Evolutionary conservation across 1,140 invertebrate genomes (phyloP), one percentile per base, ranked within the genome.

Genomic region (Telenomus remus): DNA sequence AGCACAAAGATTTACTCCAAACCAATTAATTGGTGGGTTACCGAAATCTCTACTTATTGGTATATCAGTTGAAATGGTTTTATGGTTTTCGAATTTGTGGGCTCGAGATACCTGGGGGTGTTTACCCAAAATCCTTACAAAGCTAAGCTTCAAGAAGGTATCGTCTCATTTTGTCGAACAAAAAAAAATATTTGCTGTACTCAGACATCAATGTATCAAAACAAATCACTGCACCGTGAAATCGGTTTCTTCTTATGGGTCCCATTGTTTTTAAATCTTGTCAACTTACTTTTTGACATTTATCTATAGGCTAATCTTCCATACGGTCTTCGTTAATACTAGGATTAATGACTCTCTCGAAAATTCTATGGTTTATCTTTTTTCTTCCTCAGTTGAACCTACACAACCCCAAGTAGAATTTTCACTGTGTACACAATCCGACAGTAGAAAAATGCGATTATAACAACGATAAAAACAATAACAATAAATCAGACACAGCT

Each of bases 401-500:
- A n/a, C n/a, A n/a, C n/a, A n/a, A n/a, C n/a, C n/a, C n/a, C n/a
- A n/a, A n/a, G n/a, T n/a, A n/a, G n/a, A n/a, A n/a, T n/a, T n/a
- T n/a, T n/a, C n/a, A n/a, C n/a, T n/a, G n/a, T n/a, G n/a, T n/a
- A n/a, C n/a, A n/a, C n/a, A n/a, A n/a, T n/a, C n/a, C n/a, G n/a
- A n/a, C n/a, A n/a, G n/a, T n/a, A n/a, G n/a, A n/a, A n/a, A n/a
- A n/a, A n/a, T n/a, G n/a, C n/a, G n/a, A n/a, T 39, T 39, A 12
- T 39, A 3, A 53, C 33, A 34, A 4, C 12, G 35, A 39, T 14
- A 55, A 55, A 44, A 12, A 44, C 12, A 44, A 13, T 14, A 11
- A 39, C 27, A 60, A 60, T 33, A 49, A 10, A 16, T 37, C n/a
- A 48, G 34, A 34, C 37, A 10, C 13, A 8, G 43, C 8, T 27